A percentile compares a stretch with the other conserved stretches of the same genome.
Evolutionary conservation across 2,888 invertebrate species (phyloP).

Genomic region (Lamproptera curius): DNA sequence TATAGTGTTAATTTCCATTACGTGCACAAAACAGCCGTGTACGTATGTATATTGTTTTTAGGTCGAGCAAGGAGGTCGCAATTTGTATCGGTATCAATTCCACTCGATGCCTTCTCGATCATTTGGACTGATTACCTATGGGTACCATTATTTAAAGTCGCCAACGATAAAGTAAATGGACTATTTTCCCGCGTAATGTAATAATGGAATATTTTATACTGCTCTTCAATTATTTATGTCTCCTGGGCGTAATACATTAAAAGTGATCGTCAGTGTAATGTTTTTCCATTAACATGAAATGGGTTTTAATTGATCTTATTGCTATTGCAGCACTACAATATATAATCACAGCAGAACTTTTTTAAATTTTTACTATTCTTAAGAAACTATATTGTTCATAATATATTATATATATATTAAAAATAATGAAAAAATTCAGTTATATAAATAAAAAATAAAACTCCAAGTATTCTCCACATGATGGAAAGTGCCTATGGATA

Average conservation of each 20-base stretch:
- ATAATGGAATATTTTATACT: slow-evolving; percentile 11
- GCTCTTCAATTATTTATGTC: slow-evolving; percentile 14
- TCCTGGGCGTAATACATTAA: slow-evolving; percentile 16
- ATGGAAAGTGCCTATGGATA: no score
- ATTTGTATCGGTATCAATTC: slow-evolving; percentile 19
- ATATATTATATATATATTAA: neutral
- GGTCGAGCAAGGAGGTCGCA: slow-evolving; percentile 24
- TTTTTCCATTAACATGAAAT: neutral
- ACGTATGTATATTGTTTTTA: slow-evolving; percentile 47
- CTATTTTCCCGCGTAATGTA: slow-evolving; percentile 20
- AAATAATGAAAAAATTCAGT: no score
- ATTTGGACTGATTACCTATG: slow-evolving; percentile 21
- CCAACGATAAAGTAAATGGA: slow-evolving; percentile 19
- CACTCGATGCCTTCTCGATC: slow-evolving; percentile 17
- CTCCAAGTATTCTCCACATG: no score
- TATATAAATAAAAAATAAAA: no score
- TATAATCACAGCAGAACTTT: neutral
- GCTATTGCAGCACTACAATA: neutral
- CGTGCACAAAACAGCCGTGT: slow-evolving; percentile 36
- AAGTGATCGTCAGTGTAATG: slow-evolving; percentile 4
- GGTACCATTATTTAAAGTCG: slow-evolving; percentile 22
- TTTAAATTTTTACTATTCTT: neutral
- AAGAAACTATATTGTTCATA: no score
- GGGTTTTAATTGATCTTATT: neutral
- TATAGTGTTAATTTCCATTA: slow-evolving; percentile 9